Percentiles rank a stretch among this genome's conserved stretches.
phyloP scores from a whole-genome alignment of 30 jellyfish, hydroid and myxozoan species.

The Cassiopea xamachana region DNA sequence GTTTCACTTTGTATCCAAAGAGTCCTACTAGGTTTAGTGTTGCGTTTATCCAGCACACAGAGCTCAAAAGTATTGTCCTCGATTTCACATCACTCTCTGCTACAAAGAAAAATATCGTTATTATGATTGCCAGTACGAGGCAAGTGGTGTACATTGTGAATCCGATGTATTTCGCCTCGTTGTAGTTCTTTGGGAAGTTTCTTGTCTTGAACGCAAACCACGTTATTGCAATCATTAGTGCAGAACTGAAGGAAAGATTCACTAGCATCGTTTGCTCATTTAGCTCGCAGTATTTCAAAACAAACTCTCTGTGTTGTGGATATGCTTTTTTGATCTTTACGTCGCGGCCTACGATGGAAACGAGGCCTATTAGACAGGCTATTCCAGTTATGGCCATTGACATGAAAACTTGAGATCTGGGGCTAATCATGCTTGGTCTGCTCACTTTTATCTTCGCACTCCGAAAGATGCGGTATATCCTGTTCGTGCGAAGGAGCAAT shows the following conservation, averaged over 20 bases:
- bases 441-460: constrained; percentile 79
- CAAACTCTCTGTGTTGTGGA: constrained; percentile 72
- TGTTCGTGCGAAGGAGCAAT: constrained; percentile 72
- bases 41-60: constrained; percentile 73
- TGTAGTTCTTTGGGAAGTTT: constrained; percentile 93
- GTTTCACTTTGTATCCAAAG: constrained; percentile 82
- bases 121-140: constrained; percentile 70
- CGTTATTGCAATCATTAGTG: constrained; percentile 80
- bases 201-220: constrained; percentile 95
- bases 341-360: constrained; percentile 70
- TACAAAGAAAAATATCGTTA: constrained; percentile 62
- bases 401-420: constrained; percentile 78
- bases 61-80: constrained; percentile 62
- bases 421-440: constrained; percentile 83
- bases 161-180: constrained; percentile 96
- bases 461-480: constrained; percentile 85
- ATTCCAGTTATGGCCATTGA: constrained; percentile 68
- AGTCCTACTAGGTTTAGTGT: constrained; percentile 82
- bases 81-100: constrained; percentile 63
- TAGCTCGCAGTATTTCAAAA: constrained; percentile 69
- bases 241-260: constrained; percentile 77
- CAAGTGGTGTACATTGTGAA: constrained; percentile 89
- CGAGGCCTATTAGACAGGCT: constrained; percentile 69
- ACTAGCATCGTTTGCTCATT: constrained; percentile 56
- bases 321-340: constrained; percentile 70